Percentiles rank a stretch among this genome's conserved stretches.
These are phyloP conservation scores for Lutjanus argentimaculatus DNA, from an alignment of 2,797 vertebrate genomes.

Conservation along the genomic window DNA sequence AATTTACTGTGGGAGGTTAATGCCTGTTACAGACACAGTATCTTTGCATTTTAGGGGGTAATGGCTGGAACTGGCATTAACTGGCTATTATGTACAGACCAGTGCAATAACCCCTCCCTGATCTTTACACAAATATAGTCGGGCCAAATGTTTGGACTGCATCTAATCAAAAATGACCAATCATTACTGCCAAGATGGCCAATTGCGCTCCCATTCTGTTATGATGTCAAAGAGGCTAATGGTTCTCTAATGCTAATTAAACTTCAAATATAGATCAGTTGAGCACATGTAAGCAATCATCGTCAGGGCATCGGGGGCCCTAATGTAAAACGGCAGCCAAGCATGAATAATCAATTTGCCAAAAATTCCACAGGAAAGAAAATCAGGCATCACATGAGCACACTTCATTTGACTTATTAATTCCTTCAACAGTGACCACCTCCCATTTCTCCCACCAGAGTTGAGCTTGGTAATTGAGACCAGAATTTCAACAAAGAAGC, in stretches of 20 bases:
- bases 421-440: constrained; percentile 19
- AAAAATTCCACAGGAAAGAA: constrained; percentile 25
- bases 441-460: constrained; percentile 22
- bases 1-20: constrained; percentile 2
- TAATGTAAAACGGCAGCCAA: constrained; percentile 54
- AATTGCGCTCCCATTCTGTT: constrained; percentile 27
- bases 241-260: constrained; percentile 69
- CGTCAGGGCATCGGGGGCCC: constrained; percentile 47
- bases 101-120: neutral
- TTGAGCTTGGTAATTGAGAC: constrained; percentile 10
- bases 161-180: constrained; percentile 55
- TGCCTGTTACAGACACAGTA: neutral
- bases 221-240: constrained; percentile 64
- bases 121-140: constrained; percentile 30
- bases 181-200: constrained; percentile 44
- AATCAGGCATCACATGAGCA: constrained; percentile 27
- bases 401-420: constrained; percentile 31
- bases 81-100: too few species aligned
- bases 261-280: constrained; percentile 70
- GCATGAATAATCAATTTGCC: constrained; percentile 60
- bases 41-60: neutral
- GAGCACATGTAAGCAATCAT: constrained; percentile 73
- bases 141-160: constrained; percentile 34
- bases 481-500: constrained; percentile 26
- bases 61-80: too few species aligned